Conservation (phyloP, 2,888 invertebrate species). For the Hydropsyche betteni region DNA sequence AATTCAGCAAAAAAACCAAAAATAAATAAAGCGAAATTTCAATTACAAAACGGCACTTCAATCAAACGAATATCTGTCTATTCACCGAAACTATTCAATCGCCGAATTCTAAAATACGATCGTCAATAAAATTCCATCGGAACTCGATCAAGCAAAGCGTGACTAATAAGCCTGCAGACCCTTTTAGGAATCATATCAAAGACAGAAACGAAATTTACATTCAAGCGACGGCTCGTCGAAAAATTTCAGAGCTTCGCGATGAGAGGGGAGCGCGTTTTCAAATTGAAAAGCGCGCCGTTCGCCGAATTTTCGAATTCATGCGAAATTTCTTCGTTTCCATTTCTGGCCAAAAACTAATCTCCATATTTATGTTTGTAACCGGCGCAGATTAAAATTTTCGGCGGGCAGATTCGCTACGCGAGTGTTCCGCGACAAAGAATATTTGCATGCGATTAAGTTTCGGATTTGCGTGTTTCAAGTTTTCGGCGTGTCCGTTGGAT, state of each 20-base stretch:
- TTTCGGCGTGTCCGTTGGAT: too few relatives aligned
- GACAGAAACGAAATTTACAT: neutral
- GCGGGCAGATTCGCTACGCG: too few relatives aligned
- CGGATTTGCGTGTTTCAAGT: neutral
- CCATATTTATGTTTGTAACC: constrained; percentile 19
- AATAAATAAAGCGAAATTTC: too few relatives aligned
- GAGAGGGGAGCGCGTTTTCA: neutral
- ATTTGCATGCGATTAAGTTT: neutral
- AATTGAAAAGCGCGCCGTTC: constrained; percentile 18
- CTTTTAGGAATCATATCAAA: neutral
- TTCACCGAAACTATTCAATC: too few relatives aligned
- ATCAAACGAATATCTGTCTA: too few relatives aligned
- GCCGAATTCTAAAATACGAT: too few relatives aligned
- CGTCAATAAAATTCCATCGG: too few relatives aligned
- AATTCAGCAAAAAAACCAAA: too few relatives aligned
- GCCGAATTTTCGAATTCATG: neutral
- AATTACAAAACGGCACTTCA: too few relatives aligned
- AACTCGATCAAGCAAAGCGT: too few relatives aligned
- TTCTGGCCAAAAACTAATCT: constrained; percentile 7
- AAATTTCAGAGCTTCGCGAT: neutral
- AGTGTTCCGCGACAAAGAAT: too few relatives aligned
- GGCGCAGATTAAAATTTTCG: neutral
- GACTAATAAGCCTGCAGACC: too few relatives aligned
- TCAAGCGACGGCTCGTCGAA: neutral
- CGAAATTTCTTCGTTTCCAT: neutral